These are phyloP conservation scores for Hyposoter dolosus DNA, from an alignment of 2,888 invertebrate genomes.

Conservation along the genomic window DNA sequence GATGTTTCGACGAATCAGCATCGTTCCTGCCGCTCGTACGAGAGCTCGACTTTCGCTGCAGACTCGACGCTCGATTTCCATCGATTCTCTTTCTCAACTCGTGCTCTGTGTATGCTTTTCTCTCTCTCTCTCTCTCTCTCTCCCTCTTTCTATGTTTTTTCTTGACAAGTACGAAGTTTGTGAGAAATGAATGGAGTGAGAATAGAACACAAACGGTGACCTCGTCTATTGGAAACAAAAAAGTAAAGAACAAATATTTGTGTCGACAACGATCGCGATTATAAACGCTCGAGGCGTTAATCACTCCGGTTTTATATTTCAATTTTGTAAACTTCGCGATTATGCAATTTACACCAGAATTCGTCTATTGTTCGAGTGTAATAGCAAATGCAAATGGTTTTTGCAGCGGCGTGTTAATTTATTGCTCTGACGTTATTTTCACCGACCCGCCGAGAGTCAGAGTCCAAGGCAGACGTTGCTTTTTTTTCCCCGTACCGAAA, in stretches of 20 bases:
- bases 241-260: not conserved
- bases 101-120: not conserved
- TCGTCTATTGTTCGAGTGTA: slow-evolving; percentile 43
- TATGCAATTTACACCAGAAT: slow-evolving; percentile 30
- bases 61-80: not conserved
- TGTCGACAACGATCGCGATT: not conserved
- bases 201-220: slow-evolving; percentile 3
- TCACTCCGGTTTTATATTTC: not conserved
- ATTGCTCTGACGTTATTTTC: slow-evolving; percentile 40
- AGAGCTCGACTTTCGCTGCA: slow-evolving; percentile 1
- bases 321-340: slow-evolving; percentile 17
- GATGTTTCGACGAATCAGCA: slow-evolving; percentile 42
- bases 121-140: not conserved
- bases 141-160: not conserved
- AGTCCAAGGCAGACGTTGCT: slow-evolving; percentile 53
- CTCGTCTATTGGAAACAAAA: not conserved
- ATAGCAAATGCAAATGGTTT: slow-evolving; percentile 39
- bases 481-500: not conserved
- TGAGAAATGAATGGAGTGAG: not conserved
- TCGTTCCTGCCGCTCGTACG: slow-evolving; percentile 20
- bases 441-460: slow-evolving; percentile 33
- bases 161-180: not conserved
- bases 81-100: not conserved
- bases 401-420: slow-evolving; percentile 17
- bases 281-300: not conserved